These are phyloP conservation scores for Uropetala carovei DNA, from an alignment of 2,888 invertebrate genomes.

Conservation along the genomic window DNA sequence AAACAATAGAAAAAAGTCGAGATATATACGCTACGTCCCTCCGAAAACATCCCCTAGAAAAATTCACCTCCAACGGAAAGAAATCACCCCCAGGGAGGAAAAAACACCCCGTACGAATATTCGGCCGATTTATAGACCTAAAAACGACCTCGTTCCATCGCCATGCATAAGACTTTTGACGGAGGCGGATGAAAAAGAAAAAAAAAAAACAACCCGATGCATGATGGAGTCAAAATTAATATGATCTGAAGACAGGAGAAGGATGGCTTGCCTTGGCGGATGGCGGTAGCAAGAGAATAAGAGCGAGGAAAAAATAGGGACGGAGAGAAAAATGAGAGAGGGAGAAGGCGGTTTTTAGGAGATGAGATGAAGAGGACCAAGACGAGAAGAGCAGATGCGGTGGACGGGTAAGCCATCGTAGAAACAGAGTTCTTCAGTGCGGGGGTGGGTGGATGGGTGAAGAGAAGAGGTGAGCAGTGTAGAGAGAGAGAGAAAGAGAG, in stretches of 20 bases:
- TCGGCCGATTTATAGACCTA: neutral
- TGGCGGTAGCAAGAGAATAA: neutral
- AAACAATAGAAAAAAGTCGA: too few species aligned
- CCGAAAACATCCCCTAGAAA: neutral
- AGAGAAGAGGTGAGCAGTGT: neutral
- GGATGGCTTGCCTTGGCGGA: neutral
- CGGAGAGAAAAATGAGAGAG: neutral
- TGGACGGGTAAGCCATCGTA: neutral
- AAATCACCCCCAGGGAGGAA: neutral
- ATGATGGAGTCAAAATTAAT: constrained; percentile 31
- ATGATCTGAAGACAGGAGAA: neutral
- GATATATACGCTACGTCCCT: neutral
- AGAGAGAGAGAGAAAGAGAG: neutral
- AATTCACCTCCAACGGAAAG: neutral
- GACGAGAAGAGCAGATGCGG: constrained; percentile 22
- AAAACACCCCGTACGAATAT: neutral
- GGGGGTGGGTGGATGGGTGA: too few species aligned
- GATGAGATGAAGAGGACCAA: neutral
- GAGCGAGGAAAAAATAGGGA: neutral
- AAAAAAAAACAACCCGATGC: neutral
- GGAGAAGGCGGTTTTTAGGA: neutral
- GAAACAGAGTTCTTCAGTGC: neutral
- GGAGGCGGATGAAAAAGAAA: neutral
- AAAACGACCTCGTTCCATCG: neutral
- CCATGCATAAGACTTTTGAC: neutral